Evolutionary conservation across 2,113 vertebrate genomes (phyloP).

Genomic region (Nestor notabilis): DNA sequence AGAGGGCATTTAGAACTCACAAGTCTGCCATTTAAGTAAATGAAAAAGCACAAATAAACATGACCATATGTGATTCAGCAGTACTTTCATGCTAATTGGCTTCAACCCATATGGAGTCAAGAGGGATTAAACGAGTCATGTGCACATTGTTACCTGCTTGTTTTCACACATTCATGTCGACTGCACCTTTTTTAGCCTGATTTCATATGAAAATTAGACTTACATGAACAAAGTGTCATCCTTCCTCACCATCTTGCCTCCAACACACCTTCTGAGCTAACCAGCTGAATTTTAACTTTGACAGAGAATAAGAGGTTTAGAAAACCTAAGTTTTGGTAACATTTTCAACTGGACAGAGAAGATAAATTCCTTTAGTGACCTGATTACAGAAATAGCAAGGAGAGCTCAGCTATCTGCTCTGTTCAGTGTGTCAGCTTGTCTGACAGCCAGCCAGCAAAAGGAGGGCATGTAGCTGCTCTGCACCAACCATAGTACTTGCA

Average conservation of each 20-base stretch:
- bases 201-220: background rate
- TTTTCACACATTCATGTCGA: constrained; percentile 75
- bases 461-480: background rate
- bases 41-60: constrained; percentile 90
- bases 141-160: constrained; percentile 77
- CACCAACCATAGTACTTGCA: background rate
- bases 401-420: background rate
- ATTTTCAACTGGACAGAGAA: background rate
- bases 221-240: background rate
- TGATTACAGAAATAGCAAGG: background rate
- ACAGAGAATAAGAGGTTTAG: background rate
- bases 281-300: background rate
- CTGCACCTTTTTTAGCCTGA: background rate
- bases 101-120: constrained; percentile 78
- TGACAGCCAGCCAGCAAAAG: background rate
- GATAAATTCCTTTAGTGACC: background rate
- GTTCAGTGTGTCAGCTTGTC: background rate
- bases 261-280: background rate
- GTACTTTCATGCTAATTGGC: constrained; percentile 87
- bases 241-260: background rate
- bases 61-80: constrained; percentile 84
- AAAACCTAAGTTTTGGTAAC: background rate
- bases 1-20: constrained; percentile 83
- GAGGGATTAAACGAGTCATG: constrained; percentile 78
- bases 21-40: constrained; percentile 88